These are phyloP conservation scores for Drosophila setifemur DNA, from an alignment of 1,140 invertebrate genomes.

Conservation along the genomic window DNA sequence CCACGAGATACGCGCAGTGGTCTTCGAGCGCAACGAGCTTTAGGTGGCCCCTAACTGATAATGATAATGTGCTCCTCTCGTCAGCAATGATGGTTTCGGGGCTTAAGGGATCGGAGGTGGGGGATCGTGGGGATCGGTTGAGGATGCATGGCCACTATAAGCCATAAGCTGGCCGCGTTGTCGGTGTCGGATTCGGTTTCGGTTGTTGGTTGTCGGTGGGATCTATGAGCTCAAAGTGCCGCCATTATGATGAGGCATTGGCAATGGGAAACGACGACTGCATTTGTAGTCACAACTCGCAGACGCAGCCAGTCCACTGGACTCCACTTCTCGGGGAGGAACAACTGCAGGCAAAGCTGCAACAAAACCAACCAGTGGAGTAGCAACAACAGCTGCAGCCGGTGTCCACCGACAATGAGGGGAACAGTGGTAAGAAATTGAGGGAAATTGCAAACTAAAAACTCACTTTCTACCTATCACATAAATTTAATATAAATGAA, in stretches of 20 bases:
- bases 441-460: neutral
- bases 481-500: neutral
- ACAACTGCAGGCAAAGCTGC: conserved; percentile 44
- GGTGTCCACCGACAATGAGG: conserved; percentile 24
- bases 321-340: conserved; percentile 28
- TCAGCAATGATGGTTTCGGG: conserved; percentile 31
- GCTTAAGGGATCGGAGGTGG: too few species aligned
- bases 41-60: conserved; percentile 53
- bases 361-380: conserved; percentile 30
- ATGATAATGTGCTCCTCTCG: conserved; percentile 74
- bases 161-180: conserved; percentile 19
- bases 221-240: conserved; percentile 71
- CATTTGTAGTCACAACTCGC: conserved; percentile 45
- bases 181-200: neutral
- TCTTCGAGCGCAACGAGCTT: conserved; percentile 50
- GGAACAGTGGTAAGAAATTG: conserved; percentile 19
- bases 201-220: conserved; percentile 47
- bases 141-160: conserved; percentile 56
- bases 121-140: neutral
- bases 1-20: conserved; percentile 59
- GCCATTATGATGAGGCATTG: conserved; percentile 62
- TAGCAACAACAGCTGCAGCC: conserved; percentile 58
- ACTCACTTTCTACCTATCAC: too few species aligned
- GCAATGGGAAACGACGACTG: conserved; percentile 40
- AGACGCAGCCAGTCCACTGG: conserved; percentile 39